Evolutionary conservation across 2,888 invertebrate genomes (phyloP).

Genomic region (Rhingia campestris): DNA sequence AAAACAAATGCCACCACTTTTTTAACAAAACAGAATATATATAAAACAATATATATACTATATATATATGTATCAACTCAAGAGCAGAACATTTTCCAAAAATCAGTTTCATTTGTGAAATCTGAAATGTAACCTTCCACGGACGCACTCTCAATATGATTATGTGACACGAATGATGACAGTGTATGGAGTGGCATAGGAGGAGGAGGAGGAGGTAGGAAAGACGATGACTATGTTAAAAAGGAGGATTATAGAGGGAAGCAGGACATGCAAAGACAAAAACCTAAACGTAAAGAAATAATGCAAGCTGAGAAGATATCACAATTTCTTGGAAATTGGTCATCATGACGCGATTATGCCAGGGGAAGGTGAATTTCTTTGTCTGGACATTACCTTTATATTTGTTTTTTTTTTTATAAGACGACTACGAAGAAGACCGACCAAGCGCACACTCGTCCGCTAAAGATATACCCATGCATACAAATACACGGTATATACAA

Average conservation of each 20-base stretch:
- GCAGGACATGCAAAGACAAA: slow-evolving; percentile 43
- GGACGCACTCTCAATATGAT: slow-evolving; percentile 60
- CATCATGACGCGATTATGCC: slow-evolving; percentile 69
- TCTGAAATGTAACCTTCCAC: slow-evolving; percentile 47
- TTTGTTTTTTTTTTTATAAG: slow-evolving; percentile 46
- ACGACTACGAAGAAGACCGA: not conserved
- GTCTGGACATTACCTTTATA: slow-evolving; percentile 67
- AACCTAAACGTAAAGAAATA: slow-evolving; percentile 33
- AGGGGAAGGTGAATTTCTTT: slow-evolving; percentile 65
- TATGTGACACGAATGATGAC: slow-evolving; percentile 63
- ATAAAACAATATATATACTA: not conserved
- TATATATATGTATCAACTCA: not conserved
- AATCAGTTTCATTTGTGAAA: slow-evolving; percentile 53
- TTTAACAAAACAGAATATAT: not conserved
- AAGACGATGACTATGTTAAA: slow-evolving; percentile 67
- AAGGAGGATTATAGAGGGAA: slow-evolving; percentile 35
- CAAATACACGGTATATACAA: not conserved
- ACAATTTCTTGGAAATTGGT: slow-evolving; percentile 70
- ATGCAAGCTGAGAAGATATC: slow-evolving; percentile 63
- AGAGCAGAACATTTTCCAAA: slow-evolving; percentile 31
- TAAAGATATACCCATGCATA: not conserved
- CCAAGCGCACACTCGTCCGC: not conserved
- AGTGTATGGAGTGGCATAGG: slow-evolving; percentile 31
- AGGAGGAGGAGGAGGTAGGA: slow-evolving; percentile 42
- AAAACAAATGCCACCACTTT: not conserved